Conservation (phyloP, 2,797 vertebrate genomes). For the Podargus strigoides region DNA sequence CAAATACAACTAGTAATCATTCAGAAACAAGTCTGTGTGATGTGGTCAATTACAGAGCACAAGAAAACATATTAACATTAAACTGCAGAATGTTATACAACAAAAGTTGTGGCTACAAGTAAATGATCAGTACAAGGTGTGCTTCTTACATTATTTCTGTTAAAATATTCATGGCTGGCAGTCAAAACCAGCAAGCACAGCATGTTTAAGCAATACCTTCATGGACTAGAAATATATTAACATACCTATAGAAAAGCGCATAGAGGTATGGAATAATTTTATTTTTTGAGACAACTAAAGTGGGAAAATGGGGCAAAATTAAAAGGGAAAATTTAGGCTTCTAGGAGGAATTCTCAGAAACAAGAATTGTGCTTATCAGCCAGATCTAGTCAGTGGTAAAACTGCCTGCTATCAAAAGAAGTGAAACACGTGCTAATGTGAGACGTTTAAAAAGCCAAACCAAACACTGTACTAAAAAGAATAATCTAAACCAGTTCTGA, state of each 20-base stretch:
- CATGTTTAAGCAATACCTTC: not conserved
- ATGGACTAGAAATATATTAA: not conserved
- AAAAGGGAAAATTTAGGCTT: not conserved
- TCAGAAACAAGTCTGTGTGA: not conserved
- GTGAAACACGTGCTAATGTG: not conserved
- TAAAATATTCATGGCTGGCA: constrained; percentile 24
- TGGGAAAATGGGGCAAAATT: not conserved
- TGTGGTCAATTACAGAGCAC: not conserved
- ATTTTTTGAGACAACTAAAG: not conserved
- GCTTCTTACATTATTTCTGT: not conserved
- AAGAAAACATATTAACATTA: not conserved
- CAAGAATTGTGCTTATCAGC: not conserved
- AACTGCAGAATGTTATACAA: not conserved
- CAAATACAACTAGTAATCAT: not conserved
- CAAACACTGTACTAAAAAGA: not conserved
- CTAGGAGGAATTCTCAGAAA: not conserved
- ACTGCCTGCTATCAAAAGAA: not conserved
- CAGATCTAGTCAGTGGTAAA: not conserved
- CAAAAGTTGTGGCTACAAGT: not conserved
- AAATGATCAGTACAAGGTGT: not conserved
- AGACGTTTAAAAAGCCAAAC: not conserved
- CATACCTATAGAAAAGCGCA: not conserved
- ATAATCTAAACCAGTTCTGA: not conserved
- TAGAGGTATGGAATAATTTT: not conserved
- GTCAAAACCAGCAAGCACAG: not conserved